A percentile compares a stretch with the other conserved stretches of the same genome.
Evolutionary conservation across 2,888 invertebrate species (phyloP).

Genomic region (Ochropleura leucogaster): DNA sequence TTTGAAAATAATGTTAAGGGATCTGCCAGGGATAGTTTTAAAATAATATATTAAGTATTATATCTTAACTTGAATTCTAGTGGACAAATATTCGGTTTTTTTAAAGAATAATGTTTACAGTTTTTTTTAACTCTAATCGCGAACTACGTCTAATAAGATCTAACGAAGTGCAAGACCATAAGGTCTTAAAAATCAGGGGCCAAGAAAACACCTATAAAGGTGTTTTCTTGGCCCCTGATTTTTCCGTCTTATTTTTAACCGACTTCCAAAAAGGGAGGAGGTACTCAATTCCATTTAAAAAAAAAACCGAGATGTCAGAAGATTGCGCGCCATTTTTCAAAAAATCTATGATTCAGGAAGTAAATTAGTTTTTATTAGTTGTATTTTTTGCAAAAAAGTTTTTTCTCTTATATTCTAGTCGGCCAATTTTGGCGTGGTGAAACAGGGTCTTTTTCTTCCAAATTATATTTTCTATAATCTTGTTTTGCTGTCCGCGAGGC

Average conservation of each 20-base stretch:
- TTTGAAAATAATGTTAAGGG: neutral
- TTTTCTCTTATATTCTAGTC: neutral
- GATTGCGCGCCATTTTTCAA: too few species aligned
- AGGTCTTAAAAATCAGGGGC: too few species aligned
- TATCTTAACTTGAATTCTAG: neutral
- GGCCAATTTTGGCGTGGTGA: neutral
- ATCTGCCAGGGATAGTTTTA: neutral
- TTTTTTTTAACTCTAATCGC: neutral
- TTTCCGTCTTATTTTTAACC: too few species aligned
- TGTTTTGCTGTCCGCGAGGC: slow-evolving; percentile 25
- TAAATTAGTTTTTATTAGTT: too few species aligned
- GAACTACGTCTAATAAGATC: neutral
- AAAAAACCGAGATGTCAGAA: too few species aligned
- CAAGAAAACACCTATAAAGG: too few species aligned
- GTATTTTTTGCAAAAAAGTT: too few species aligned
- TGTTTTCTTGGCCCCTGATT: too few species aligned
- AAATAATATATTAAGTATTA: neutral
- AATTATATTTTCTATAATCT: neutral
- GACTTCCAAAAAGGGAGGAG: too few species aligned
- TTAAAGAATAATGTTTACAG: too few species aligned
- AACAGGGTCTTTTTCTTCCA: slow-evolving; percentile 11
- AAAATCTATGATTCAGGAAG: too few species aligned
- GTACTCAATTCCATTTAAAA: too few species aligned
- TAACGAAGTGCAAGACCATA: neutral
- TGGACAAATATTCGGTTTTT: neutral